Base-by-base conservation (phyloP, 2,113 vertebrate species). In the Todiramphus chloris region DNA sequence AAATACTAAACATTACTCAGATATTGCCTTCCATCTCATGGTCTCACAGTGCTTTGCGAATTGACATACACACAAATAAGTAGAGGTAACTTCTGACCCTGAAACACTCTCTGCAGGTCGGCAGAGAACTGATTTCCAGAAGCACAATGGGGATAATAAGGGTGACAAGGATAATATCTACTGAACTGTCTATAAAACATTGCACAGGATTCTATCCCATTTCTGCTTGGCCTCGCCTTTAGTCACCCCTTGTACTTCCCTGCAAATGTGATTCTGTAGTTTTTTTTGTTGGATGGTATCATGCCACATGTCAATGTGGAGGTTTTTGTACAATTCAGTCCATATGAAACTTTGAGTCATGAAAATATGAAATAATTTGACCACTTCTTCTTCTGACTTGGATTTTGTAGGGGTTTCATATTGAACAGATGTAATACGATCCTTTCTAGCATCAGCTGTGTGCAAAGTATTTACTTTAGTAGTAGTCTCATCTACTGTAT, bases 71-170 rank as follows among this genome's bases (percentile, higher is more conserved):
- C 44, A 55, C 25, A 69, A 78, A 13, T 44, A 63, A 79, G 12
- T 11, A 28, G 31, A 68, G 19, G 18, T 31, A 13, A 56, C 16
- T 77, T 62, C 53, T 37, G 35, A 44, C 35, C 56, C 23, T 69
- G 43, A 88, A 83, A 67, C 67, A 11, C 51, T 90, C 44, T 46
- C 44, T 46, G 64, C 53, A 56, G 28, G 9, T 68, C 17, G 24
- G 20, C 41, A 78, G 27, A 66, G 27, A 72, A 30, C 31, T 35
- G 63, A 31, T 28, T 69, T 86, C 30, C 19, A 43, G 41, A 53
- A 60, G 44, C 18, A 33, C 0, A 0, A 8, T 25, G 9, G 6
- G 5, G 16, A 5, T 6, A 43, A 35, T 11, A 66, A 59, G 20
- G 9, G 21, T 60, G 21, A 59, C 16, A 50, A 55, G 27, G 53